A percentile compares a stretch with the other conserved stretches of the same genome.
phyloP scores from a whole-genome alignment of 2,797 vertebrate genomes.

The Poecilia wingei region DNA sequence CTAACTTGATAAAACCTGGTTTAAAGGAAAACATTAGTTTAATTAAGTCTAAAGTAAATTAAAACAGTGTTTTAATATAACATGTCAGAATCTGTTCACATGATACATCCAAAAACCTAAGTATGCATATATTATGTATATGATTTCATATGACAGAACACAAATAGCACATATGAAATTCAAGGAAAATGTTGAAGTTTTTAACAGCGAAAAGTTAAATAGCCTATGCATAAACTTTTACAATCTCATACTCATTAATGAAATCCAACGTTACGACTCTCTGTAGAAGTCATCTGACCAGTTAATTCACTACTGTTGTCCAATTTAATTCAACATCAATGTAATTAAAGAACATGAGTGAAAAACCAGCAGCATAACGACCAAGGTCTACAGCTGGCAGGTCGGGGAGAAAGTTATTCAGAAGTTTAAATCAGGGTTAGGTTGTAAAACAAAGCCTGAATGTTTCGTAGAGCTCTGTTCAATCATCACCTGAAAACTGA shows the following conservation, averaged over 20 bases:
- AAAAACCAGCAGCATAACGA: not conserved
- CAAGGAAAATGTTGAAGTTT: not conserved
- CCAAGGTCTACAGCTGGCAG: not conserved
- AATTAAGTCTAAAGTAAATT: not conserved
- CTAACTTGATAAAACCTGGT: not conserved
- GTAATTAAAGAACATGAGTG: not conserved
- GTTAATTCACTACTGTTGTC: not conserved
- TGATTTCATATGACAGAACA: not conserved
- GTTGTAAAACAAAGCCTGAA: not conserved
- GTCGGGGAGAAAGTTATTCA: not conserved
- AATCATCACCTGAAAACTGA: not conserved
- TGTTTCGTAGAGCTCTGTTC: not conserved
- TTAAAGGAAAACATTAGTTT: conserved; percentile 1
- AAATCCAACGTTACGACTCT: not conserved
- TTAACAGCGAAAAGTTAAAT: not conserved
- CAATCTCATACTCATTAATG: not conserved
- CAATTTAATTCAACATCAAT: not conserved
- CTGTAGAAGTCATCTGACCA: not conserved
- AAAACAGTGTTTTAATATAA: not conserved
- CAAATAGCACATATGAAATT: not conserved
- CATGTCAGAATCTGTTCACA: not conserved
- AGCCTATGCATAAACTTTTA: not conserved
- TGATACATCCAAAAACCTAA: not conserved
- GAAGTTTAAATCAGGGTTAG: not conserved
- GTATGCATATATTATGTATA: not conserved